Percentiles rank a stretch among this genome's conserved stretches.
phyloP scores from a whole-genome alignment of 2,888 invertebrate species.

The Volucella bombylans region DNA sequence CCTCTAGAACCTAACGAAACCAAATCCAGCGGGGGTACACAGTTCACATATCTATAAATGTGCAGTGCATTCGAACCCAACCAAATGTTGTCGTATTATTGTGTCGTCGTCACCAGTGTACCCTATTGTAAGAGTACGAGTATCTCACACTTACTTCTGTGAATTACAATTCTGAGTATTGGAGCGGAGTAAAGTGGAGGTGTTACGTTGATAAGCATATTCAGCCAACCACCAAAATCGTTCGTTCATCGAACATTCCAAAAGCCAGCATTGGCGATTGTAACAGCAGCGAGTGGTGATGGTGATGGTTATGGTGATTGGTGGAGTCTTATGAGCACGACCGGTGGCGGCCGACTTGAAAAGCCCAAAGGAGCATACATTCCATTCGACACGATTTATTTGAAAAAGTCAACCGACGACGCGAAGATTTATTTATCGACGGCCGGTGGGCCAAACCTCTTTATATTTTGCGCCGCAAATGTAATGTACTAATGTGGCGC shows the following conservation, averaged over 20 bases:
- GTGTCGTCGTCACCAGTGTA: no score
- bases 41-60: not conserved
- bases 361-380: constrained; percentile 7
- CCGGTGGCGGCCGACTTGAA: not conserved
- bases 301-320: not conserved
- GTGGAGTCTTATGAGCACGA: constrained; percentile 12
- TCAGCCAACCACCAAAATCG: constrained; percentile 43
- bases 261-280: not conserved
- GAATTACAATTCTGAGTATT: not conserved
- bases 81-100: no score
- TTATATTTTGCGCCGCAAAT: constrained; percentile 59
- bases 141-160: not conserved
- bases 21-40: constrained; percentile 47
- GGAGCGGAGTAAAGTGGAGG: constrained; percentile 25
- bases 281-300: not conserved
- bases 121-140: no score
- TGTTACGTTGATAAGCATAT: constrained; percentile 35
- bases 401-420: constrained; percentile 43
- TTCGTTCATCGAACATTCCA: constrained; percentile 17
- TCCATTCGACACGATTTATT: constrained; percentile 46
- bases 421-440: constrained; percentile 51
- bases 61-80: not conserved
- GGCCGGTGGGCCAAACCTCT: constrained; percentile 59
- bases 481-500: constrained; percentile 44
- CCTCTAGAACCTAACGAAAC: constrained; percentile 13